Evolutionary conservation across 2,888 invertebrate species (phyloP).

Genomic region (Hypsopygia costalis): DNA sequence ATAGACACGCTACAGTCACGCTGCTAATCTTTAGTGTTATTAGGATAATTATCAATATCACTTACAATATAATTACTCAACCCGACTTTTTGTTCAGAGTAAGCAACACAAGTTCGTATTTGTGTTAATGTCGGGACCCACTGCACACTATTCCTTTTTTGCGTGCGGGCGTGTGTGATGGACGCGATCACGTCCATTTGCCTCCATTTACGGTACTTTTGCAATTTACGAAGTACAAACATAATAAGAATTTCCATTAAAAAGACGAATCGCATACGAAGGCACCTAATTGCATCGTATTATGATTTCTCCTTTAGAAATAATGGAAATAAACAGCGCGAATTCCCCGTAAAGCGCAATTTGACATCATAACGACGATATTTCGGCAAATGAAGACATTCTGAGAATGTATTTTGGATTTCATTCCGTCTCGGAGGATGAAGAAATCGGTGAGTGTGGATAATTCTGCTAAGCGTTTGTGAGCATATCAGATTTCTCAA

Average conservation of each 20-base stretch:
- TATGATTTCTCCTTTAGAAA: slow-evolving; percentile 16
- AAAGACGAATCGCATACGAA: slow-evolving; percentile 13
- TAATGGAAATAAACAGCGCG: slow-evolving; percentile 18
- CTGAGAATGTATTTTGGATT: slow-evolving; percentile 23
- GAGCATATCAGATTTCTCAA: no score
- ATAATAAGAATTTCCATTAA: slow-evolving; percentile 12
- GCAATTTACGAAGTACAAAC: slow-evolving; percentile 9
- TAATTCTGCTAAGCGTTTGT: neutral
- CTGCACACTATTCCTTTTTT: neutral
- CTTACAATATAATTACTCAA: no score
- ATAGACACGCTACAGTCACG: no score
- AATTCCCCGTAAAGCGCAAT: slow-evolving; percentile 25
- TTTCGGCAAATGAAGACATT: slow-evolving; percentile 31
- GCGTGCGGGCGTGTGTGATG: neutral
- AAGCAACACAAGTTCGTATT: no score
- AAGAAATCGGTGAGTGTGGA: slow-evolving; percentile 21
- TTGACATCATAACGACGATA: slow-evolving; percentile 28
- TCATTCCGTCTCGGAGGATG: slow-evolving; percentile 18
- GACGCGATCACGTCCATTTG: slow-evolving; percentile 3
- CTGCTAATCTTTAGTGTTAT: no score
- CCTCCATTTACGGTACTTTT: slow-evolving; percentile 7
- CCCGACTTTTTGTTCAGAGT: no score
- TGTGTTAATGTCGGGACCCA: neutral
- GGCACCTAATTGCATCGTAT: slow-evolving; percentile 13
- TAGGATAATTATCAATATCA: no score